Evolutionary conservation across 2,888 invertebrate genomes (phyloP), one percentile per base, ranked within the genome.

Genomic region (Ectobius pallidus): DNA sequence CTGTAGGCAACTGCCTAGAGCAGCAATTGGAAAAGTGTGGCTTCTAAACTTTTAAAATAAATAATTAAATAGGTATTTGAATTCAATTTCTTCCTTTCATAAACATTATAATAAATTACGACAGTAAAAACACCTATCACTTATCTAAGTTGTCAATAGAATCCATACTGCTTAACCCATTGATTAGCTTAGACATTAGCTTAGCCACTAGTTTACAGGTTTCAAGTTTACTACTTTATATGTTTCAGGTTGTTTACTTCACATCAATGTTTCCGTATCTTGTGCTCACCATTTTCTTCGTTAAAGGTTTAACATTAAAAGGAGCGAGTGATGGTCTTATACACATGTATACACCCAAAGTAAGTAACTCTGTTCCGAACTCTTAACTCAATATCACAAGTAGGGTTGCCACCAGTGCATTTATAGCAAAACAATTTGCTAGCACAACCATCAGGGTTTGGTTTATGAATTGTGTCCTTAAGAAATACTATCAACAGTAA

Each of bases 221-320:
- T n/a, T n/a, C n/a, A 34, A 34, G 34, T 34, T 34, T 7, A 34
- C 34, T 34, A 34, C 34, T 68, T 70, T 75, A 78, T 78, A 76
- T 76, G 77, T 85, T 84, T 42, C 83, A 94, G 93, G 95, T 96
- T 80, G 95, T 97, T 76, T 97, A 96, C 84, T 94, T 97, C 84
- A 97, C 97, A 14, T 97, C 97, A 1, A 88, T 97, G 81, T 97
- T 97, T 83, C 97, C 97, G 1, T 97, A 97, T 84, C 84, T 92
- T 74, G 97, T 97, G 77, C 88, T 97, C 78, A 95, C 96, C 39
- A 96, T 97, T 80, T 97, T 97, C 88, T 96, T 97, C 85, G 87
- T 96, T 76, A 88, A 96, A 71, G 96, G 96, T 61, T 90, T 97
- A 77, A 95, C 95, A 14, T 83, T 97, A 77, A 91, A 92, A 70